A percentile compares a stretch with the other conserved stretches of the same genome.
phyloP scores from a whole-genome alignment of 2,113 vertebrate genomes.

The Malurus cyaneus region DNA sequence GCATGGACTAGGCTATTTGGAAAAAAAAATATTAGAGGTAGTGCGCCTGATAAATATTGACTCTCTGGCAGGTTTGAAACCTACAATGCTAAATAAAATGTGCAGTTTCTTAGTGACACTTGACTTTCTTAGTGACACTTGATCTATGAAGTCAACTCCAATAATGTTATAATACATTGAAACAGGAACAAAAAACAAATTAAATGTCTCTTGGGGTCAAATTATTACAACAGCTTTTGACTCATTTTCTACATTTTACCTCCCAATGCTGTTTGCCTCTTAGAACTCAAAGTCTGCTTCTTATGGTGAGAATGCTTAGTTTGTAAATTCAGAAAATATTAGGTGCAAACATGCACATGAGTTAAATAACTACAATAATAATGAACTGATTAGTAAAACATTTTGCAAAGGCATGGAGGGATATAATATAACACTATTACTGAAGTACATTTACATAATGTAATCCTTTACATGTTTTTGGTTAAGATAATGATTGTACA shows the following conservation, averaged over 20 bases:
- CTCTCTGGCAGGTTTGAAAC: slow-evolving; percentile 47
- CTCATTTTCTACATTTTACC: slow-evolving; percentile 56
- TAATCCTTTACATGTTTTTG: neutral
- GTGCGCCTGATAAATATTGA: slow-evolving; percentile 66
- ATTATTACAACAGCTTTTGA: slow-evolving; percentile 59
- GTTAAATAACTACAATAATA: neutral
- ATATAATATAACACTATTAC: neutral
- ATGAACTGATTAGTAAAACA: neutral
- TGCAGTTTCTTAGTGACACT: slow-evolving; percentile 56
- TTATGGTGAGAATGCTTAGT: neutral
- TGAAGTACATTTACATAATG: neutral
- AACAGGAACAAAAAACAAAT: slow-evolving; percentile 67
- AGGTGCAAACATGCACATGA: neutral
- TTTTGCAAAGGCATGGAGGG: neutral
- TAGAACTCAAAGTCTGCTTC: neutral
- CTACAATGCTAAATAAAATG: slow-evolving; percentile 63
- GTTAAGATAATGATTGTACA: neutral
- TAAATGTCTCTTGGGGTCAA: slow-evolving; percentile 38
- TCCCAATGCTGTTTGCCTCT: slow-evolving; percentile 28
- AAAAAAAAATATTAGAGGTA: slow-evolving; percentile 61
- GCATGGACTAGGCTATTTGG: slow-evolving; percentile 34
- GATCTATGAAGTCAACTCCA: slow-evolving; percentile 68
- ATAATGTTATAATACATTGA: slow-evolving; percentile 64
- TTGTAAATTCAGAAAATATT: slow-evolving; percentile 23
- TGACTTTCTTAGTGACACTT: slow-evolving; percentile 28